Evolutionary conservation across 2,797 vertebrate genomes (phyloP), one percentile per base, ranked within the genome.

Genomic region (Acanthurus tractus): DNA sequence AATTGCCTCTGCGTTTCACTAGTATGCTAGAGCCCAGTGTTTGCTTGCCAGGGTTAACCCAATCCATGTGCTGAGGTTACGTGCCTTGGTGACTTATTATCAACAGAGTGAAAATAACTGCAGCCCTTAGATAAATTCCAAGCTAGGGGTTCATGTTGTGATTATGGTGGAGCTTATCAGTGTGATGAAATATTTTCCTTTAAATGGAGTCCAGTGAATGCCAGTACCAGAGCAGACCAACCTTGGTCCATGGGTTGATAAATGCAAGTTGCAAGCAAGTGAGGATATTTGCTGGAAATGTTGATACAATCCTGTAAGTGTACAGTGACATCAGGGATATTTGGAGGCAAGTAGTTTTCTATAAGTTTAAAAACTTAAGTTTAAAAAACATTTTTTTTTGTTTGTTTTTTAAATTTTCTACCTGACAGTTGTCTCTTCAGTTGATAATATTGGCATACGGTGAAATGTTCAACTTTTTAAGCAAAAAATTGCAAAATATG

Each of bases 91-190:
- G 61, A 70, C 67, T 84, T 86, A 67, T 89, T 90, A 88, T 88
- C 83, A 89, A 80, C 70, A 44, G 49, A 72, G 89, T 89, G 86
- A 85, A 88, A 89, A 91, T 89, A 86, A 89, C 82, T 85, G 70
- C 84, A 81, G 69, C 72, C 69, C 74, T 84, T 70, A 85, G 76
- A 88, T 86, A 82, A 67, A 93, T 91, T 88, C 79, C 81, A 78
- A 82, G 53, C 62, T 48, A 77, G 71, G 58, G 74, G 70, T 76
- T 90, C 64, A 72, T 65, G 44, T 22, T 23, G 74, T 74, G 75
- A 81, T 83, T 77, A 66, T 46, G 1, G 46, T n/a, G n/a, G n/a
- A 65, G 62, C 72, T 86, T 84, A 89, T 88, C 85, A 82, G 77
- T 53, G 57, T 59, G 63, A 82, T 85, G n/a, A 70, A 85, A 78